These are phyloP conservation scores for Caranx melampygus DNA, from an alignment of 2,113 vertebrate species.

Conservation along the genomic window DNA sequence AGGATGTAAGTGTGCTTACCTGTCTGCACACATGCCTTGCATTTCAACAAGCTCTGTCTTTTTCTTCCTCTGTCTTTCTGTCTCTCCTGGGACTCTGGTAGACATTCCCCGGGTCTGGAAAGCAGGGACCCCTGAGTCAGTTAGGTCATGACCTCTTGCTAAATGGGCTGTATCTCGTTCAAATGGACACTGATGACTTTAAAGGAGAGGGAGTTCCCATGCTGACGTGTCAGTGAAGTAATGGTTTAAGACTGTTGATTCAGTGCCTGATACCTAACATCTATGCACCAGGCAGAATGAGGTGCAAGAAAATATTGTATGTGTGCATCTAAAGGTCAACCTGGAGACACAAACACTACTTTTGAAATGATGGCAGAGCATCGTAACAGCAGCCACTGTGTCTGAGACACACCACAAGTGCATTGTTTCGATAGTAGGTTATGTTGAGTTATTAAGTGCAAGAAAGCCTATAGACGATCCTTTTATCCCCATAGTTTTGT, in stretches of 20 bases:
- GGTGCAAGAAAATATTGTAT: not conserved
- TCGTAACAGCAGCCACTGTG: not conserved
- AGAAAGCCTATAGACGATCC: not conserved
- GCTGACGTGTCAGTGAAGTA: slow-evolving; percentile 14
- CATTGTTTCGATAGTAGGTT: slow-evolving; percentile 5
- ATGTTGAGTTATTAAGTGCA: slow-evolving; percentile 16
- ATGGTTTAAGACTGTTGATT: slow-evolving; percentile 29
- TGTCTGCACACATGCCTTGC: slow-evolving; percentile 1
- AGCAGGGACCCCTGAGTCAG: slow-evolving; percentile 50
- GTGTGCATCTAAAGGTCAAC: not conserved
- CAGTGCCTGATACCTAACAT: not conserved
- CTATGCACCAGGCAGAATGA: not conserved
- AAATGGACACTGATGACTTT: slow-evolving; percentile 51
- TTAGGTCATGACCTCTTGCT: slow-evolving; percentile 54
- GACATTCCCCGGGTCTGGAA: slow-evolving; percentile 62
- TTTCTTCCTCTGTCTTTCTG: not conserved
- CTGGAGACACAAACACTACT: not conserved
- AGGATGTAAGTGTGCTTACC: not conserved
- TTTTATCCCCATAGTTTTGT: not conserved
- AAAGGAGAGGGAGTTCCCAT: slow-evolving; percentile 16
- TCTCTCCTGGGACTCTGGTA: slow-evolving; percentile 27
- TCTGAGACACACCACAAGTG: not conserved
- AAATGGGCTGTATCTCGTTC: slow-evolving; percentile 66
- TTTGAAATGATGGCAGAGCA: not conserved
- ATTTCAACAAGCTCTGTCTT: slow-evolving; percentile 15